These are phyloP conservation scores for Coenobita brevimanus DNA, from an alignment of 1,140 invertebrate genomes.

Conservation along the genomic window DNA sequence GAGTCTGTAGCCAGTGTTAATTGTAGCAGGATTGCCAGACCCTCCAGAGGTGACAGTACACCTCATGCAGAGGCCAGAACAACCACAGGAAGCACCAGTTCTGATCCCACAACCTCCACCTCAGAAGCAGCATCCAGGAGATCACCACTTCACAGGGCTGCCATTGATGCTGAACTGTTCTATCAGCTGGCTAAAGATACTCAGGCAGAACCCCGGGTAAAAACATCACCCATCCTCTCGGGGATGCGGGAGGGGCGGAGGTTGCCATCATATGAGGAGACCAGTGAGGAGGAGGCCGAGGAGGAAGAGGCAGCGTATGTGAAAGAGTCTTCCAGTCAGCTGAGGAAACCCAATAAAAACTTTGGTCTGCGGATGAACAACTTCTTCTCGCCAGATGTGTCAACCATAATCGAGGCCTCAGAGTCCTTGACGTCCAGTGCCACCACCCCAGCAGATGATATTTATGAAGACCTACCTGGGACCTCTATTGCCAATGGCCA, in stretches of 20 bases:
- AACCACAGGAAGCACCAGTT: neutral
- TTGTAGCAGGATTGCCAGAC: too few relatives aligned
- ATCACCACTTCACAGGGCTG: constrained; percentile 57
- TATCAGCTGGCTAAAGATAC: constrained; percentile 60
- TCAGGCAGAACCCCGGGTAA: constrained; percentile 26
- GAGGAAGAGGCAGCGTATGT: neutral
- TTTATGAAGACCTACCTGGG: constrained; percentile 53
- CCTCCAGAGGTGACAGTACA: neutral
- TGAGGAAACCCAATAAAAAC: constrained; percentile 69
- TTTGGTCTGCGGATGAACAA: constrained; percentile 70
- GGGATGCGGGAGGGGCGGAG: constrained; percentile 37
- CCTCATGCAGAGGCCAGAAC: neutral
- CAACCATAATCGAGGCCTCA: constrained; percentile 72
- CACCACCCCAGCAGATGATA: constrained; percentile 70
- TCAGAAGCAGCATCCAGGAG: neutral
- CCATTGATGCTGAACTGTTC: constrained; percentile 62
- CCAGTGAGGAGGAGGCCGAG: constrained; percentile 15
- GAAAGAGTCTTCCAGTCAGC: constrained; percentile 37
- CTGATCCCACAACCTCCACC: neutral
- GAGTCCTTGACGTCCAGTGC: constrained; percentile 71
- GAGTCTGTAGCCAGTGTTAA: too few relatives aligned
- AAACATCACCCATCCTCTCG: constrained; percentile 30
- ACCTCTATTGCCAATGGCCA: constrained; percentile 19
- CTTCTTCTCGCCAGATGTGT: constrained; percentile 71
- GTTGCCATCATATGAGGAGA: constrained; percentile 4